Conservation (phyloP, 1,140 invertebrate species). For the Hyles vespertilio region DNA sequence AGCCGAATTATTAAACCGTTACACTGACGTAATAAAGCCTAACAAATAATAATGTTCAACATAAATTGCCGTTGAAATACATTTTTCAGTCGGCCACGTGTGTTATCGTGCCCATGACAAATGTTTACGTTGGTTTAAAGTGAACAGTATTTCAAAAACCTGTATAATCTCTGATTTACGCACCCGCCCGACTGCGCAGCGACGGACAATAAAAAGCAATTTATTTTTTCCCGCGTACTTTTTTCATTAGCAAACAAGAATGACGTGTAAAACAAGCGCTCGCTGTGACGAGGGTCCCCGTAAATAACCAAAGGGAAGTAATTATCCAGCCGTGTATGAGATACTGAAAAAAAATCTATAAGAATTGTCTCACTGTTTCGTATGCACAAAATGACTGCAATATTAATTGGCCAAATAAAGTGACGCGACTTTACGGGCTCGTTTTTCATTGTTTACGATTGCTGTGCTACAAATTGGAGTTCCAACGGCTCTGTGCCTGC, state of each 20-base stretch:
- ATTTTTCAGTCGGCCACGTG: constrained; percentile 14
- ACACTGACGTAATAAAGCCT: no score
- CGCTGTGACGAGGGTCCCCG: constrained; percentile 56
- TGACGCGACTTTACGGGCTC: no score
- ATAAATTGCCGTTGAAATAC: background rate
- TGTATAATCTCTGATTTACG: constrained; percentile 57
- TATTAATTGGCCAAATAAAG: no score
- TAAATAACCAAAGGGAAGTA: constrained; percentile 62
- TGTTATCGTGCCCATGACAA: constrained; percentile 30
- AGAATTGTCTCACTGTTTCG: background rate
- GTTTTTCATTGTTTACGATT: no score
- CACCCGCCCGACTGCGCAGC: constrained; percentile 36
- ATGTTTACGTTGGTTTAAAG: constrained; percentile 37
- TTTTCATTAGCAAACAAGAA: constrained; percentile 67
- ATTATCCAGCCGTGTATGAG: constrained; percentile 45
- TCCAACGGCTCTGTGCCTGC: no score
- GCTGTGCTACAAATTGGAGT: no score
- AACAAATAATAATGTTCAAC: no score
- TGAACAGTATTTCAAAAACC: constrained; percentile 39
- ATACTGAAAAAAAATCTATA: constrained; percentile 13
- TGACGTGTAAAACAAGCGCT: constrained; percentile 64
- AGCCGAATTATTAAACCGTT: no score
- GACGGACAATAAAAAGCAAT: constrained; percentile 58
- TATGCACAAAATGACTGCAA: background rate
- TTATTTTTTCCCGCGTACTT: constrained; percentile 57